Base-by-base conservation (phyloP, 2,797 vertebrate species). In the Parauchenoglanis punctatus region DNA sequence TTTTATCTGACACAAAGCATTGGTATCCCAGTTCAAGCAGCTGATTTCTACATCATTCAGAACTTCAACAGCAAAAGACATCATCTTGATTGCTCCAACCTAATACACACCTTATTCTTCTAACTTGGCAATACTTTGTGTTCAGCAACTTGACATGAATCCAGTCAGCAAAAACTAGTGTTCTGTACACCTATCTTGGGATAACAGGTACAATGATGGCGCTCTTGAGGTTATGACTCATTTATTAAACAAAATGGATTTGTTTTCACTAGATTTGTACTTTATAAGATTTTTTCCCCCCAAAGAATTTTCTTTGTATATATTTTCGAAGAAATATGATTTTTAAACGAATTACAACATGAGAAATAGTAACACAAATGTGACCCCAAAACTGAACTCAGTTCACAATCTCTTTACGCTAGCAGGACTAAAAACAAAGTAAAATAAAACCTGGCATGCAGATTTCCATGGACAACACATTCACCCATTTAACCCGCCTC, bases 381-480 rank as follows among this genome's bases (percentile, higher is more conserved):
- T 85, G 7, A 91, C 86, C 78, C 87, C 61, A 80, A 81, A 72
- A 92, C 81, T 88, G 70, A 40, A 82, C 83, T 90, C 49, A 44
- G 58, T 73, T 87, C 73, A 85, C 89, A 92, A 84, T 90, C 73
- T 89, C 63, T 73, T 88, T 90, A 91, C 90, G 84, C 70, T 56
- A 83, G 73, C 61, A 67, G n/a, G 31, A 88, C 83, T 88, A 83
- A 87, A 90, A 88, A 86, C 63, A 76, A 86, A 82, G 58, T 31
- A 70, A 81, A 54, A 81, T 83, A 88, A 88, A 90, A 85, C 70
- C 61, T 81, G 84, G 87, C 88, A 84, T 87, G 59, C 67, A 88
- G 67, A 80, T 81, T 87, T 90, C 78, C 61, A 31, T 78, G n/a
- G 68, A 83, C 18, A 72, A 63, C 88, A 76, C 65, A 85, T 85